phyloP scores from a whole-genome alignment of 2,113 vertebrate genomes.

The Plectropomus leopardus region DNA sequence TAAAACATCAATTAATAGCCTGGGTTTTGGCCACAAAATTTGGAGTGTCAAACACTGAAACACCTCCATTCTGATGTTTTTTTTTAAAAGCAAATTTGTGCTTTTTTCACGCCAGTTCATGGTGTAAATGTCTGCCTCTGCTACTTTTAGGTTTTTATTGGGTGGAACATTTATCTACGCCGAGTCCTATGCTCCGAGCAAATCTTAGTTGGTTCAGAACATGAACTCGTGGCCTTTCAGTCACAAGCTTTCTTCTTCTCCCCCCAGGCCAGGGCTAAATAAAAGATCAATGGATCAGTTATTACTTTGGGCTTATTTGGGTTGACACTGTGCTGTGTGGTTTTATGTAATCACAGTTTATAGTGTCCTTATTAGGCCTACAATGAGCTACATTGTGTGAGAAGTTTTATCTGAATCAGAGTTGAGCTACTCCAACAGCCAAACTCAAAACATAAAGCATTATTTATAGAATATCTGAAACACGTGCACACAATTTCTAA shows the following conservation, averaged over 20 bases:
- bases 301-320: conserved; percentile 16
- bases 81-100: no score
- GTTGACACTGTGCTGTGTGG: conserved; percentile 2
- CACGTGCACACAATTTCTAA: not conserved
- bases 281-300: conserved; percentile 57
- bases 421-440: not conserved
- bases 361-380: no score
- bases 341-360: no score
- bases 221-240: conserved; percentile 33
- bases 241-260: conserved; percentile 46
- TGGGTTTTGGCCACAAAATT: no score
- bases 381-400: not conserved
- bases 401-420: not conserved
- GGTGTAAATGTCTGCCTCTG: no score
- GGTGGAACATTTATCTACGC: no score
- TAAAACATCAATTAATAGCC: no score
- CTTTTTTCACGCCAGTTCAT: no score
- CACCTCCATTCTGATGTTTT: no score
- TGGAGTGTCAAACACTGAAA: no score
- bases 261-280: conserved; percentile 36
- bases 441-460: not conserved
- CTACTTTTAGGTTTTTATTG: no score
- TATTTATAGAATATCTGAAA: not conserved
- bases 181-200: no score
- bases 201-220: conserved; percentile 14